Conservation (phyloP, 1,140 invertebrate genomes). For the Drosophila tani region DNA sequence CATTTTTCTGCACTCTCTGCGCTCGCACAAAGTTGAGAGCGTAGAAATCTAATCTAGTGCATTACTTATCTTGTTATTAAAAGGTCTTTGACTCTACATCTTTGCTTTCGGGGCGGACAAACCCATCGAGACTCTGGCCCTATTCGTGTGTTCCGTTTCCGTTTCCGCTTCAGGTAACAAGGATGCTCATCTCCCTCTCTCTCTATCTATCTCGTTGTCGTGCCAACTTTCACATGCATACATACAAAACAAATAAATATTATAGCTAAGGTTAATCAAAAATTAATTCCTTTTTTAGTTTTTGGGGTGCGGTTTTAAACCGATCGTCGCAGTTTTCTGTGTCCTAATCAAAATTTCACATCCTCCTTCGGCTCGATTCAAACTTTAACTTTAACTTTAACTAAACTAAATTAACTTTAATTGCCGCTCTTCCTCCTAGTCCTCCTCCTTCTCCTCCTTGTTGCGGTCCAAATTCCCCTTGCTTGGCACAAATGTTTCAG, state of each 20-base stretch:
- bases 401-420: conserved; percentile 25
- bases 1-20: too few relatives aligned
- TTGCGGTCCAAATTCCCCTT: conserved; percentile 1
- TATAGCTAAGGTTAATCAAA: conserved; percentile 64
- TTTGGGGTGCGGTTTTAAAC: conserved; percentile 69
- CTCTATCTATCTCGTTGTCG: not conserved
- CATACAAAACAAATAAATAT: conserved; percentile 80
- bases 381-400: conserved; percentile 53
- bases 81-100: not conserved
- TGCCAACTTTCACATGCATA: conserved; percentile 62
- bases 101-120: not conserved
- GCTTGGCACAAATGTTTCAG: conserved; percentile 71
- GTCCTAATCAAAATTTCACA: conserved; percentile 28
- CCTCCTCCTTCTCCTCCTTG: not conserved
- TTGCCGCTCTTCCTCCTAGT: conserved; percentile 3
- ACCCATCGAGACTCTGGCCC: too few relatives aligned
- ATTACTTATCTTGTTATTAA: too few relatives aligned
- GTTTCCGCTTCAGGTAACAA: conserved; percentile 37
- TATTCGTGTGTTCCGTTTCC: conserved; percentile 18
- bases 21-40: too few relatives aligned
- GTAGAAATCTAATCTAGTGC: too few relatives aligned
- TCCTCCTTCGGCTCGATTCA: conserved; percentile 5
- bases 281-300: conserved; percentile 21
- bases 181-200: conserved; percentile 23
- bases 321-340: conserved; percentile 69